Base-by-base conservation (phyloP, 2,113 vertebrate species). In the Saccopteryx bilineata region DNA sequence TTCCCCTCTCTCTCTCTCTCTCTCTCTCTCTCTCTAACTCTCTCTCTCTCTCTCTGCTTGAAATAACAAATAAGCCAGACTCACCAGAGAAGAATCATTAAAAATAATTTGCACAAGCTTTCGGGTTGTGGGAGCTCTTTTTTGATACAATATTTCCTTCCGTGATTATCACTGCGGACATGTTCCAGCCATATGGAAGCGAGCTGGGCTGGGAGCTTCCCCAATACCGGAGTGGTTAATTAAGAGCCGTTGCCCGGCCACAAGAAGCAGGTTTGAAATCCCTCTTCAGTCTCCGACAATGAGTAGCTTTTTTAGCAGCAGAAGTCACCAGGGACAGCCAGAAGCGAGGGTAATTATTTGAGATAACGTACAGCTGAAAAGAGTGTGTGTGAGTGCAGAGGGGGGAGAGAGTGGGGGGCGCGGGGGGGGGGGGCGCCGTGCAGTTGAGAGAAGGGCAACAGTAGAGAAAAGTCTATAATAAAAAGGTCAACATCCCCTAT, bases 211-310 rank as follows among this genome's bases (percentile, higher is more conserved):
- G 99, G 98, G 98, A 99, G 98, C 98, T 83, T 98, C 98, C 99
- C 98, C 99, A 99, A 99, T 99, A 99, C 99, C 99, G 99, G 99
- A 99, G 99, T 99, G 99, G 99, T 99, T 99, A 99, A 99, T 99
- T 99, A 99, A 99, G 99, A 99, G 99, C 99, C 99, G 98, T 99
- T 99, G 99, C 99, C 98, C 99, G 99, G 99, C 99, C 99, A 99
- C 98, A 98, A 99, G 99, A 99, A 99, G 99, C 98, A 98, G 98
- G 98, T 98, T 98, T 99, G 98, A 99, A 99, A 99, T 99, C 99
- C 99, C 99, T 98, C 98, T 98, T 98, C 98, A 98, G 98, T 98
- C 98, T 97, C 98, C 98, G 98, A 98, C 99, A 99, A 99, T 98
- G 98, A 98, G 98, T 98, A 99, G 98, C 98, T 99, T 99, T 98